A percentile compares a stretch with the other conserved stretches of the same genome.
Evolutionary conservation across 2,888 invertebrate species (phyloP).

Genomic region (Phyllotreta striolata): DNA sequence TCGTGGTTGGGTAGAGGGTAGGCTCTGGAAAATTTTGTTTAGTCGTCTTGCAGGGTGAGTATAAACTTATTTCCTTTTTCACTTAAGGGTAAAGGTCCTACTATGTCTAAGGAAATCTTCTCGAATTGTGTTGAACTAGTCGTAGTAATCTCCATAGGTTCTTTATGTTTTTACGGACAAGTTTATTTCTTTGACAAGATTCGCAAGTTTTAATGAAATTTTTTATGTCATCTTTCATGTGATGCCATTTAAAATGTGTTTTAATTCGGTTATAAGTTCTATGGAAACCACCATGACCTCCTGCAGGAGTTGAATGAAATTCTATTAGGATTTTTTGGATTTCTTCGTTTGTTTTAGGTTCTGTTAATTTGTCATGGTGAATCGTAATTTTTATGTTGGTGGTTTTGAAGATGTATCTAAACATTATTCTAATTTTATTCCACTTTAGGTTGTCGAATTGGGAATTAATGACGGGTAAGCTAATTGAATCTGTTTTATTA

Average conservation of each 20-base stretch:
- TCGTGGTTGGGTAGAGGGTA: constrained; percentile 45
- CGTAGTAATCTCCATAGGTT: background rate
- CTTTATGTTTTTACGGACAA: background rate
- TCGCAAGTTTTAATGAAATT: constrained; percentile 41
- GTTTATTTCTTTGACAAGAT: constrained; percentile 38
- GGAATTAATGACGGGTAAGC: background rate
- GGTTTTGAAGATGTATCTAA: background rate
- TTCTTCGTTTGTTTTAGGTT: background rate
- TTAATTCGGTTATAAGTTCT: constrained; percentile 44
- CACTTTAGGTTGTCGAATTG: constrained; percentile 20
- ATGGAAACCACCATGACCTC: constrained; percentile 46
- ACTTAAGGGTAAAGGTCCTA: constrained; percentile 44
- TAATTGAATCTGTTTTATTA: too few species aligned
- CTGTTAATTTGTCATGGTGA: background rate
- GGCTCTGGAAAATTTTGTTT: constrained; percentile 46
- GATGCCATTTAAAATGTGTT: constrained; percentile 43
- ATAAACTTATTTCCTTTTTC: constrained; percentile 44
- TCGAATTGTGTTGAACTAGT: constrained; percentile 39
- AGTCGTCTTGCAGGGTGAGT: constrained; percentile 45
- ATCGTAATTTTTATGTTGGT: background rate
- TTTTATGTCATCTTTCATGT: constrained; percentile 41
- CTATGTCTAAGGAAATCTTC: constrained; percentile 45
- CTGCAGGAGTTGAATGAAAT: constrained; percentile 42
- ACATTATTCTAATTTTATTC: constrained; percentile 18
- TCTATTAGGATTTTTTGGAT: constrained; percentile 27